Percentiles rank a stretch among this genome's conserved stretches.
Conservation (phyloP, 2,797 vertebrate species). For the Masticophis lateralis region DNA sequence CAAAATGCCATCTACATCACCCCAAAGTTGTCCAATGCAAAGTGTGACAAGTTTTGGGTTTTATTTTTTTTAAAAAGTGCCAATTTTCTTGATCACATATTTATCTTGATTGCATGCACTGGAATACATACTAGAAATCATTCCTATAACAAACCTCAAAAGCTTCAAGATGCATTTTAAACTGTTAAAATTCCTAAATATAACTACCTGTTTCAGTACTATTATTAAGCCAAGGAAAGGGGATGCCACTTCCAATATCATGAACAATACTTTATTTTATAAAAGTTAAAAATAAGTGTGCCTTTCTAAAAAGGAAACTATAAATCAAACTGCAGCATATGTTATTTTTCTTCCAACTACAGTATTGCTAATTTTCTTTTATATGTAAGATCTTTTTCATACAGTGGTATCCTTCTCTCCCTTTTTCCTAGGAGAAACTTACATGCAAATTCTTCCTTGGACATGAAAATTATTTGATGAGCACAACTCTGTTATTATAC, state of each 20-base stretch:
- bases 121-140: background rate
- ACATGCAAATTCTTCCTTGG: background rate
- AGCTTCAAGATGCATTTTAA: background rate
- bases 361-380: background rate
- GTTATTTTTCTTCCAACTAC: background rate
- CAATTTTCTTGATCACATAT: background rate
- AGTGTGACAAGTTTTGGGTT: background rate
- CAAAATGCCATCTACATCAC: background rate
- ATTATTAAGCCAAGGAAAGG: background rate
- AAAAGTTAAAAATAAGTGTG: background rate
- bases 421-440: background rate
- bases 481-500: background rate
- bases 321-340: background rate
- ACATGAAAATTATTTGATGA: background rate
- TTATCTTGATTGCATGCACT: background rate
- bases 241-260: background rate
- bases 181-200: background rate
- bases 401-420: background rate
- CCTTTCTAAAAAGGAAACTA: background rate
- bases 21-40: background rate
- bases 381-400: background rate
- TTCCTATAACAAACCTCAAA: background rate
- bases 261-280: background rate
- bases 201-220: background rate
- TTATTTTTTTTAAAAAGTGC: background rate